Conservation (phyloP, 2,888 invertebrate genomes). For the Leptopilina syphax region DNA sequence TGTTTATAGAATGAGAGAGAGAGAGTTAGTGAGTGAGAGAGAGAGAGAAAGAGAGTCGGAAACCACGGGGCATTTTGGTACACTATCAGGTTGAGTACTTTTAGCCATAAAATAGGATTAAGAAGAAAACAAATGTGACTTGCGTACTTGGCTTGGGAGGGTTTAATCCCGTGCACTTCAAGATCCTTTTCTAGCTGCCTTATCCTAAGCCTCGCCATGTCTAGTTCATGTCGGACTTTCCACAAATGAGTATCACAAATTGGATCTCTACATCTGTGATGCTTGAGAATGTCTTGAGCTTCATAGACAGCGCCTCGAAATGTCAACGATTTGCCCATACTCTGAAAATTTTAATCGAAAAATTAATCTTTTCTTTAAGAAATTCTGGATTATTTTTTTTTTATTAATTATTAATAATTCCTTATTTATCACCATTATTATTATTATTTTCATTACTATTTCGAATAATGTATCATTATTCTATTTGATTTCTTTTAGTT, state of each 20-base stretch:
- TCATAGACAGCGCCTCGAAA: slow-evolving; percentile 89
- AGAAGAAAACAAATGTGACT: slow-evolving; percentile 13
- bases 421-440: too few relatives aligned
- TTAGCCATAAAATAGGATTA: slow-evolving; percentile 27
- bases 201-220: slow-evolving; percentile 90
- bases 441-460: too few relatives aligned
- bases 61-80: neutral
- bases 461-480: too few relatives aligned
- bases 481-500: too few relatives aligned
- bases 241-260: slow-evolving; percentile 90
- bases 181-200: slow-evolving; percentile 91
- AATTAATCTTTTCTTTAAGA: neutral
- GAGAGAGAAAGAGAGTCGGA: neutral
- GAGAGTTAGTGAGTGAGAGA: too few relatives aligned
- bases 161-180: slow-evolving; percentile 89
- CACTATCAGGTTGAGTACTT: slow-evolving; percentile 30
- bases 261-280: slow-evolving; percentile 87
- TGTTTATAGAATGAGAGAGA: neutral
- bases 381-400: too few relatives aligned
- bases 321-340: slow-evolving; percentile 87
- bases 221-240: slow-evolving; percentile 94
- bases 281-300: slow-evolving; percentile 86
- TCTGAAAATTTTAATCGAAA: slow-evolving; percentile 70
- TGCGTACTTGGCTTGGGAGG: slow-evolving; percentile 80
- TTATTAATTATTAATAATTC: too few relatives aligned